Evolutionary conservation across 2,888 invertebrate species (phyloP), one percentile per base, ranked within the genome.

Genomic region (Leptodirus hochenwartii): DNA sequence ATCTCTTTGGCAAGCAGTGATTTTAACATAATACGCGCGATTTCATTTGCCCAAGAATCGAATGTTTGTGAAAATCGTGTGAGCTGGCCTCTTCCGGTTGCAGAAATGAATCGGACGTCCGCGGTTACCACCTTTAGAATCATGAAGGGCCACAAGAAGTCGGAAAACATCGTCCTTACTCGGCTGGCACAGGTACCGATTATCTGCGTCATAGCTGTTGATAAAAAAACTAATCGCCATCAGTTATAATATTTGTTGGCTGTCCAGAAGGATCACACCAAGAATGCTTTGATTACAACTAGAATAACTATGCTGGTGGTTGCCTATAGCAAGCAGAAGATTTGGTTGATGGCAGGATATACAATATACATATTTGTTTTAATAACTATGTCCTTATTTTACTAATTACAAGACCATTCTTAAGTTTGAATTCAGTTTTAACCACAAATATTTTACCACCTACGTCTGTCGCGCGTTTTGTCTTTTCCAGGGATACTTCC

Each of bases 401-500:
- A n/a, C n/a, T n/a, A n/a, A n/a, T n/a, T n/a, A n/a, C n/a, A n/a
- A n/a, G n/a, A n/a, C n/a, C n/a, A n/a, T n/a, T n/a, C n/a, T n/a
- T n/a, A n/a, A n/a, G n/a, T n/a, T n/a, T n/a, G n/a, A n/a, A n/a
- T n/a, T n/a, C n/a, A n/a, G n/a, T n/a, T n/a, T n/a, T n/a, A n/a
- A n/a, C n/a, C n/a, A n/a, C n/a, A n/a, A 20, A 20, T 8, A 20
- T 9, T 20, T 8, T 8, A 8, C 20, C 26, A 36, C 43, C 35
- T 37, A 43, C 43, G 37, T 35, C 30, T 42, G 37, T 44, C 56
- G 50, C 35, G 48, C 41, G 34, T 62, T 66, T 43, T 69, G 66
- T 27, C 69, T 56, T 44, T 70, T 70, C 65, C 66, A 68, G 14
- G 69, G 68, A 50, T 67, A 69, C 38, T 64, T 62, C 36, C 68